phyloP scores from a whole-genome alignment of 2,888 invertebrate species.

The Camptogramma bilineatum region DNA sequence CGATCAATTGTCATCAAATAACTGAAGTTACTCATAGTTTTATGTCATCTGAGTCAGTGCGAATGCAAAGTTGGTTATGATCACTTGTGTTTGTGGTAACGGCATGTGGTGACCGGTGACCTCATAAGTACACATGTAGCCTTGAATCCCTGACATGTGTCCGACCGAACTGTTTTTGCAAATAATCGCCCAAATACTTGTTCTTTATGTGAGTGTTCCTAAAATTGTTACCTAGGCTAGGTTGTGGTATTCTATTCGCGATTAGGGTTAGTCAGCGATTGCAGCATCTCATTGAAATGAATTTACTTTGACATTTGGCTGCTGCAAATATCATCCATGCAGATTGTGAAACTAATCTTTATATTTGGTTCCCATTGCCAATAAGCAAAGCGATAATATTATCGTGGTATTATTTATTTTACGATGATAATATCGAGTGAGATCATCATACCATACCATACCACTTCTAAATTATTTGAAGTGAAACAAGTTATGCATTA shows the following conservation, averaged over 20 bases:
- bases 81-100: slow-evolving; percentile 60
- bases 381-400: slow-evolving; percentile 18
- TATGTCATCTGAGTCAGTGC: slow-evolving; percentile 48
- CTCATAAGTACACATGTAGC: slow-evolving; percentile 50
- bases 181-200: slow-evolving; percentile 49
- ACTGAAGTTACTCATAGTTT: slow-evolving; percentile 35
- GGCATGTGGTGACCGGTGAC: slow-evolving; percentile 55
- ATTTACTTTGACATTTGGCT: slow-evolving; percentile 43
- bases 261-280: slow-evolving; percentile 5
- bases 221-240: slow-evolving; percentile 20
- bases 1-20: slow-evolving; percentile 35
- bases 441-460: slow-evolving; percentile 31
- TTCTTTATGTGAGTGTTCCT: slow-evolving; percentile 53
- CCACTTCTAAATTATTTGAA: background rate
- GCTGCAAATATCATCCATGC: slow-evolving; percentile 31
- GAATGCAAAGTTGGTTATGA: slow-evolving; percentile 56
- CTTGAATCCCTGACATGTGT: slow-evolving; percentile 48
- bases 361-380: slow-evolving; percentile 18
- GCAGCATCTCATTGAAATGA: slow-evolving; percentile 24
- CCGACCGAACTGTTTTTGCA: slow-evolving; percentile 47
- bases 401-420: slow-evolving; percentile 33
- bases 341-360: slow-evolving; percentile 19
- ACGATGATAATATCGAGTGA: slow-evolving; percentile 36
- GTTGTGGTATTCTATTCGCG: slow-evolving; percentile 29
- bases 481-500: background rate